Evolutionary conservation across 23 tunicate genomes (phyloP).

Genomic region (Halocynthia roretzi): DNA sequence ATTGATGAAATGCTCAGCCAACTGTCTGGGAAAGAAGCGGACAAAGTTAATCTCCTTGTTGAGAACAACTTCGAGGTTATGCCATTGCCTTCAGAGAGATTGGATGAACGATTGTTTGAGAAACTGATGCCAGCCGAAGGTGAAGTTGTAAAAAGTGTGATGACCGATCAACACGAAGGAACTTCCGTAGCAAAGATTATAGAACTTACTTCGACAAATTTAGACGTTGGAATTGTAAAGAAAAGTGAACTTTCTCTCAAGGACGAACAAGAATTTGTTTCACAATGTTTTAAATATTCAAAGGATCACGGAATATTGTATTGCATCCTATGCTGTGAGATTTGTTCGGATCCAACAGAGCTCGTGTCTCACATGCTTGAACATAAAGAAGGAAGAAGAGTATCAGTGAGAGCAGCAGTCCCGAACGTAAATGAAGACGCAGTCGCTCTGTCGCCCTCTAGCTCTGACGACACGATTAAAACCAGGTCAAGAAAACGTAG

Average conservation of each 20-base stretch:
- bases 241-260: background rate
- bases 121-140: background rate
- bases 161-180: background rate
- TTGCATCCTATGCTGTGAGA: conserved; percentile 18
- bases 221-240: background rate
- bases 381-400: conserved; percentile 11
- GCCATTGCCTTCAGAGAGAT: background rate
- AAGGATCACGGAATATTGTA: conserved; percentile 19
- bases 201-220: background rate
- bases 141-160: background rate
- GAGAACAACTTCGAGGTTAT: no score
- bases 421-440: no score
- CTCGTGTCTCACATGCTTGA: conserved; percentile 9
- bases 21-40: background rate
- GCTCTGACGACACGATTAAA: no score
- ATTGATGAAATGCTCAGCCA: conserved; percentile 8
- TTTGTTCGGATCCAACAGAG: conserved; percentile 1
- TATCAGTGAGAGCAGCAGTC: conserved; percentile 19
- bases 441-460: no score
- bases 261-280: conserved; percentile 2
- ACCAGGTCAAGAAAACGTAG: no score
- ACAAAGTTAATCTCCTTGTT: no score
- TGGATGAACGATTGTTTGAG: conserved; percentile 11
- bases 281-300: conserved; percentile 5
- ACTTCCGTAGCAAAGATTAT: background rate